These are phyloP conservation scores for Caenorhabditis latens DNA, from an alignment of 1,140 invertebrate species.

Conservation along the genomic window DNA sequence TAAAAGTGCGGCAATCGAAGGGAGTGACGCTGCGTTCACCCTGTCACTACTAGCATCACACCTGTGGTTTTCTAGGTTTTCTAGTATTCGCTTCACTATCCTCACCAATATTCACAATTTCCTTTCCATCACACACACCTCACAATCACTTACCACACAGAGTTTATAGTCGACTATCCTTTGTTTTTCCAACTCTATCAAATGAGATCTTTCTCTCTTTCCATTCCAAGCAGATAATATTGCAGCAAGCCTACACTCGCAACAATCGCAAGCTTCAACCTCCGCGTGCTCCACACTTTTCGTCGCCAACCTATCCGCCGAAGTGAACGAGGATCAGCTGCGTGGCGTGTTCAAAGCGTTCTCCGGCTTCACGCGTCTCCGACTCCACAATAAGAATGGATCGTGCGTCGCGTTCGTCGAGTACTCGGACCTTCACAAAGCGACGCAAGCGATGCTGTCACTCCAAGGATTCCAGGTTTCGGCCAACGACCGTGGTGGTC, in stretches of 20 bases:
- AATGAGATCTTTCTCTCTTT: neutral
- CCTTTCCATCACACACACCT: too few relatives aligned
- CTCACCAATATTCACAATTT: too few relatives aligned
- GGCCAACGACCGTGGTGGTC: slow-evolving; percentile 92
- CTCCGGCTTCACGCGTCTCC: slow-evolving; percentile 94
- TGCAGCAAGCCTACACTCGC: slow-evolving; percentile 57
- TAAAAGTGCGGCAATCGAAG: too few relatives aligned
- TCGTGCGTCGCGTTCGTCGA: slow-evolving; percentile 95
- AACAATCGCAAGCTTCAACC: slow-evolving; percentile 79
- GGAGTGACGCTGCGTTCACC: too few relatives aligned
- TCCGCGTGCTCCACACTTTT: slow-evolving; percentile 95
- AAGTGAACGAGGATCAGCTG: slow-evolving; percentile 94
- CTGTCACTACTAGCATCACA: too few relatives aligned
- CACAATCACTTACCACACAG: too few relatives aligned
- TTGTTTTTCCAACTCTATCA: neutral
- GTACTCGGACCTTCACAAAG: slow-evolving; percentile 90
- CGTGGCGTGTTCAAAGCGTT: slow-evolving; percentile 95
- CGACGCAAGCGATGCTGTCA: slow-evolving; percentile 88
- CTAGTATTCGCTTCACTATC: too few relatives aligned
- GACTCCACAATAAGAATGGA: slow-evolving; percentile 93
- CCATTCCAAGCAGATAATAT: neutral
- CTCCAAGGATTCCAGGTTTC: slow-evolving; percentile 94
- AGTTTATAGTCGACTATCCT: too few relatives aligned
- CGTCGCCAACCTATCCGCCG: slow-evolving; percentile 94
- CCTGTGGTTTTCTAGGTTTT: too few relatives aligned